Evolutionary conservation across 2,797 vertebrate genomes (phyloP).

Genomic region (Lepilemur ruficaudatus): DNA sequence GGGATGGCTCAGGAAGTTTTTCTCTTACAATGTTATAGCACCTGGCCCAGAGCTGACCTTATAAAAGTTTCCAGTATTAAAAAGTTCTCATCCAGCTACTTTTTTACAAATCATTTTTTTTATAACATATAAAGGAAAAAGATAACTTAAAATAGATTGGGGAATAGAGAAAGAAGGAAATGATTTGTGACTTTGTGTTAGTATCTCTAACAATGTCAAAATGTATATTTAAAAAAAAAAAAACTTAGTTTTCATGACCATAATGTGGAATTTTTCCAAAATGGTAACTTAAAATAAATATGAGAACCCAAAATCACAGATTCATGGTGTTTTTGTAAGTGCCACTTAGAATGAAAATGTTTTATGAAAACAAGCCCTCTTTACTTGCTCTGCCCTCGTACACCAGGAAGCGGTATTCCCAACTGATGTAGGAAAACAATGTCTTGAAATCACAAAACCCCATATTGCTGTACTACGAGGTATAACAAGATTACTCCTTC

Average conservation of each 20-base stretch:
- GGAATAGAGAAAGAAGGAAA: neutral
- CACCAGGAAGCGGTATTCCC: conserved; percentile 44
- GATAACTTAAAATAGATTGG: neutral
- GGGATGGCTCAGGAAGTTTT: neutral
- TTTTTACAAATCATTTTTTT: neutral
- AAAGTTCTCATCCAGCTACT: neutral
- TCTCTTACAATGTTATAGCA: neutral
- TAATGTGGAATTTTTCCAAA: conserved; percentile 46
- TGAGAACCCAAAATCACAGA: conserved; percentile 51
- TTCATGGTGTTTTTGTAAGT: conserved; percentile 55
- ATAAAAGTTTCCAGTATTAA: neutral
- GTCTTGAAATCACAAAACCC: neutral
- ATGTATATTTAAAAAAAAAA: neutral
- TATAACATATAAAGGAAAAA: neutral
- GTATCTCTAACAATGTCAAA: neutral
- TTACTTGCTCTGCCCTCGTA: neutral
- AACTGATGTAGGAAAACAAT: conserved; percentile 48
- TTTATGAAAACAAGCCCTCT: conserved; percentile 49
- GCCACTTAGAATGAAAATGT: conserved; percentile 54
- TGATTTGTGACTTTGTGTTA: conserved; percentile 6
- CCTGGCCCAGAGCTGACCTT: neutral
- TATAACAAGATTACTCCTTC: neutral
- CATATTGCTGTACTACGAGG: neutral
- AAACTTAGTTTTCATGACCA: conserved; percentile 12
- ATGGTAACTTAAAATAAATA: conserved; percentile 66